A percentile compares a stretch with the other conserved stretches of the same genome.
Evolutionary conservation across 2,113 vertebrate species (phyloP).

Genomic region (Strigops habroptila): DNA sequence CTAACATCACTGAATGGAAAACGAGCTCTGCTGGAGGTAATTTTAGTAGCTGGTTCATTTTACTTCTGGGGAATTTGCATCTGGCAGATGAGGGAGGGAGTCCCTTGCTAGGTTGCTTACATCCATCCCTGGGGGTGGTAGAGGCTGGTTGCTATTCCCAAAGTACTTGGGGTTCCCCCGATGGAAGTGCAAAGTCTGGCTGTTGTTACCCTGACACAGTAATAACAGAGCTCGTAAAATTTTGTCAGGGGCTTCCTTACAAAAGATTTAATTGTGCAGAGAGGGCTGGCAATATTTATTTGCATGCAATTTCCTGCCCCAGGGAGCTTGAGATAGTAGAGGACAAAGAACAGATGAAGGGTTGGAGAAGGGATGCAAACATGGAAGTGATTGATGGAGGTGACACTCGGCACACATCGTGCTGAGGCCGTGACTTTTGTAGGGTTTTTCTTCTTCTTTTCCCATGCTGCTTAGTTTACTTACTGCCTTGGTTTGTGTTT

Average conservation of each 20-base stretch:
- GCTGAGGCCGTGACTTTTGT: background rate
- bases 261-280: background rate
- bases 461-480: background rate
- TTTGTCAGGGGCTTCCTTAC: background rate
- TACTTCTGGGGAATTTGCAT: slow-evolving; percentile 13
- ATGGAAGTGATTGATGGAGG: background rate
- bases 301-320: slow-evolving; percentile 34
- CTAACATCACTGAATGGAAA: background rate
- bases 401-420: background rate
- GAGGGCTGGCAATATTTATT: background rate
- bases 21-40: background rate
- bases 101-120: background rate
- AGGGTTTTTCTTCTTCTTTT: background rate
- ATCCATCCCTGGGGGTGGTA: background rate
- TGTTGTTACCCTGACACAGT: background rate
- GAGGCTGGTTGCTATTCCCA: background rate
- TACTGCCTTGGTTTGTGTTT: background rate
- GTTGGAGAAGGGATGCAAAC: background rate
- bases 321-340: background rate
- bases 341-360: slow-evolving; percentile 1
- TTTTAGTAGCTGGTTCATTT: slow-evolving; percentile 35
- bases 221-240: background rate
- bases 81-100: background rate
- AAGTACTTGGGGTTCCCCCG: background rate
- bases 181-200: background rate